Conservation (phyloP, 2,888 invertebrate species). For the Eurytoma adleriae region DNA sequence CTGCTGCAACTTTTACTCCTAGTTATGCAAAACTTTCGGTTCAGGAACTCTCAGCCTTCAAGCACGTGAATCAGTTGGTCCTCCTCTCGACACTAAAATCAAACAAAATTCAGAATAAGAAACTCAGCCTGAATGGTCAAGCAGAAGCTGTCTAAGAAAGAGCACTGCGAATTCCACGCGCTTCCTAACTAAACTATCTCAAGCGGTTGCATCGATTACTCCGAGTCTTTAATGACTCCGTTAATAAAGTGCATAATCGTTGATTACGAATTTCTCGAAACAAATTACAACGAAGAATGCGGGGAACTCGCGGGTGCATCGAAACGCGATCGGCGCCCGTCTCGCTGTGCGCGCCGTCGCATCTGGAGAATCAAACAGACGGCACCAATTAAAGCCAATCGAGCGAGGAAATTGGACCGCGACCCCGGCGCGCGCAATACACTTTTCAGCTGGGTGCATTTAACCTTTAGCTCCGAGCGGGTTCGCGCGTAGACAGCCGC, state of each 20-base stretch:
- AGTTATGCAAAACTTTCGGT: too few relatives aligned
- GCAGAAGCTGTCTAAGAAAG: neutral
- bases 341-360: too few relatives aligned
- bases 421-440: conserved; percentile 16
- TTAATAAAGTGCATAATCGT: neutral
- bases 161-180: neutral
- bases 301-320: conserved; percentile 27
- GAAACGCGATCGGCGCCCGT: neutral
- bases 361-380: conserved; percentile 22
- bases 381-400: conserved; percentile 56
- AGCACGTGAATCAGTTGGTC: neutral
- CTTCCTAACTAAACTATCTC: neutral
- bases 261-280: conserved; percentile 17
- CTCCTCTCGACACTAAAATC: conserved; percentile 9
- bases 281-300: conserved; percentile 22
- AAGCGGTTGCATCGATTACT: neutral
- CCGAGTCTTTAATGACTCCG: neutral
- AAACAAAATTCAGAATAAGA: conserved; percentile 10
- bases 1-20: too few relatives aligned
- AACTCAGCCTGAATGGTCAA: neutral
- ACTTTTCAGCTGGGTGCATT: conserved; percentile 29
- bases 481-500: neutral
- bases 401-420: conserved; percentile 52
- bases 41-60: neutral
- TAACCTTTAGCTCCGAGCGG: conserved; percentile 31